Base-by-base conservation (phyloP, 2,888 invertebrate species). In the Drosophila rubida region DNA sequence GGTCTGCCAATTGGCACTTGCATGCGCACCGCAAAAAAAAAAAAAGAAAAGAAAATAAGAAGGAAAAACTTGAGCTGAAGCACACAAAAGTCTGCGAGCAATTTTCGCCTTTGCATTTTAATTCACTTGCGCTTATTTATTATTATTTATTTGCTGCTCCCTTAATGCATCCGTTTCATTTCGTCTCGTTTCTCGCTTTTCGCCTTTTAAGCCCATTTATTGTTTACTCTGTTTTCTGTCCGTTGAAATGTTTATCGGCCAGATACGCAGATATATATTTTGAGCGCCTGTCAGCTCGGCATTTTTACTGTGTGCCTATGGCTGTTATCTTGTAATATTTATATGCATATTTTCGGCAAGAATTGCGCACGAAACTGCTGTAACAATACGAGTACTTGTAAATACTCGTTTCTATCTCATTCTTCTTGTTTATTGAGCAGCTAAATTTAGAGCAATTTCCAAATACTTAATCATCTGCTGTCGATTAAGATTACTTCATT, bases 141-240 rank as follows among this genome's bases (percentile, higher is more conserved):
- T 74, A 61, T 74, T 75, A 66, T 74, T 74, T 75, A 71, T 74
- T 66, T 75, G 48, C 53, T 5, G 44, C 67, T 71, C 62, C 62
- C 67, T 74, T 76, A 71, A 71, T 76, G 74, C 67, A 74, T 71
- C 66, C 66, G 62, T 22, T 41, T 59, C 35, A 14, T 27, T 41
- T 27, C 27, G 3, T 27, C 9, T 8, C 4, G 9, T 27, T 27
- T 9, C 27, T 32, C 32, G 32, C 6, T 25, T 32, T 32, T 32
- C 41, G 41, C 42, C 67, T 69, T 54, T 44, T 27, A 25, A 48
- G 23, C 37, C 60, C 55, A 69, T 66, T 74, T 51, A 23, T 22
- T 49, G n/a, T 30, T 30, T 44, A 23, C n/a, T 50, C 13, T 19
- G 19, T 44, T 54, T 60, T 49, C 37, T 54, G 22, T 14, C 37